Percentiles rank a stretch among this genome's conserved stretches.
Evolutionary conservation across 2,888 invertebrate species (phyloP).

Genomic region (Mayetiola destructor): DNA sequence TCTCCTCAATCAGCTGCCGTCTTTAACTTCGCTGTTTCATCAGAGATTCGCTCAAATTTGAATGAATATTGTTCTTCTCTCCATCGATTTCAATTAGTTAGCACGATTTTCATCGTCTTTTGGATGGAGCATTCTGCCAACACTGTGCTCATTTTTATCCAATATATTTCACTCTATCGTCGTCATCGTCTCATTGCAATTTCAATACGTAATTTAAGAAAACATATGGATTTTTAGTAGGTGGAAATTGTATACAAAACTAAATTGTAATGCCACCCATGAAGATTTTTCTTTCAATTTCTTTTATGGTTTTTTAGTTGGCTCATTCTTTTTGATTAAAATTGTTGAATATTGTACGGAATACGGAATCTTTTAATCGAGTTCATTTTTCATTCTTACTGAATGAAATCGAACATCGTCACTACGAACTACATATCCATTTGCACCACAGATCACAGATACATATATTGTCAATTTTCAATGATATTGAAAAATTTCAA

Average conservation of each 20-base stretch:
- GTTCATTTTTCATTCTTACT: not conserved
- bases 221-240: constrained; percentile 9
- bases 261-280: constrained; percentile 11
- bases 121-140: not conserved
- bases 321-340: no score
- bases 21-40: not conserved
- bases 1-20: not conserved
- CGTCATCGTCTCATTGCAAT: not conserved
- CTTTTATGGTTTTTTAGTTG: no score
- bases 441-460: no score
- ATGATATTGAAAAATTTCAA: not conserved
- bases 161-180: not conserved
- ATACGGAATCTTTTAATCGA: not conserved
- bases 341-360: not conserved
- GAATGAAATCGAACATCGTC: no score
- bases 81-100: not conserved
- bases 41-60: not conserved
- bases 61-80: not conserved
- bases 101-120: no score
- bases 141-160: not conserved
- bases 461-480: not conserved
- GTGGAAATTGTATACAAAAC: not conserved
- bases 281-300: not conserved
- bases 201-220: constrained; percentile 6
- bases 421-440: no score